Base-by-base conservation (phyloP, 2,888 invertebrate genomes). In the Incurvaria masculella region DNA sequence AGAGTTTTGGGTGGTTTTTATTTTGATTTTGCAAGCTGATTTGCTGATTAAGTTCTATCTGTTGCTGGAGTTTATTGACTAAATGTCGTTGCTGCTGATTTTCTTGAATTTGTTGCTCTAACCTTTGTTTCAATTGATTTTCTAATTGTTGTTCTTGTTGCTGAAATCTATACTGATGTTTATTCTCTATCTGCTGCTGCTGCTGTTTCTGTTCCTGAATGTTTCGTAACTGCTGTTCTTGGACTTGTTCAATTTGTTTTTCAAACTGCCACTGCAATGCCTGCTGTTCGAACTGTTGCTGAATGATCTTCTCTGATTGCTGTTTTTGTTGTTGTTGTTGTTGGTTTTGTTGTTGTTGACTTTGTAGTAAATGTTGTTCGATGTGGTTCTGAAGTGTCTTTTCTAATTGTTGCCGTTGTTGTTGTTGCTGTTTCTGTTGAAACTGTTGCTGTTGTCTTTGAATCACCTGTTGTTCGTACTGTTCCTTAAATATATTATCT, bases 61-160 rank as follows among this genome's bases (percentile, higher is more conserved):
- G 53, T 33, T n/a, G 52, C 17, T 21, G 44, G 14, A 2, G 33
- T 18, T n/a, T n/a, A n/a, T n/a, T n/a, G n/a, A n/a, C n/a, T n/a
- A 33, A 40, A 33, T 66, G 67, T 21, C 69, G 66, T 21, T 67
- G 65, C 46, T 17, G 33, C 16, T 52, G 53, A 2, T 63, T 60
- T 8, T 52, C 56, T 48, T 54, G 59, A 27, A 56, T 59, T 49
- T 51, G 51, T 4, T 49, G 51, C 21, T 47, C 46, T 10, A 42
- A 50, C 26, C 52, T 51, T 20, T 38, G 46, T 20, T 51, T 42
- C 39, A 27, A 21, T 21, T 27, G 39, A 17, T 26, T 27, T 44
- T 43, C 18, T 44, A 39, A 19, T 44, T 50, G 52, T 8, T 50
- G 50, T 19, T 55, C 44, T 14, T 21, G 14, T 47, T 47, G 2